These are phyloP conservation scores for Acyrthosiphon pisum DNA, from an alignment of 1,140 invertebrate genomes.

Conservation along the genomic window DNA sequence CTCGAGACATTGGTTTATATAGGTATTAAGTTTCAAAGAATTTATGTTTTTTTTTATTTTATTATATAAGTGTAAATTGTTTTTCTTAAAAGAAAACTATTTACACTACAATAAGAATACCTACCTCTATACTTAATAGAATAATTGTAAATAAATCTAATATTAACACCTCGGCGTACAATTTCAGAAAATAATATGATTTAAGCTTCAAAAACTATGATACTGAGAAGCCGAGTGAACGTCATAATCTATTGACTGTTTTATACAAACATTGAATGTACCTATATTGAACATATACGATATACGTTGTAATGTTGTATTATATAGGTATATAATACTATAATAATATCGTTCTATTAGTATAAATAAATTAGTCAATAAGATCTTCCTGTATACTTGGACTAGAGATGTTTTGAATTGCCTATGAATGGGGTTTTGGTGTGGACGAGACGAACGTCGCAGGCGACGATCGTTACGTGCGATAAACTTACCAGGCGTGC, in stretches of 20 bases:
- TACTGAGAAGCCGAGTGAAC: not conserved
- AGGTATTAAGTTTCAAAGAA: not conserved
- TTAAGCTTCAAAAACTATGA: not conserved
- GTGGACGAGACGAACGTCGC: not conserved
- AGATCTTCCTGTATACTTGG: conserved; percentile 33
- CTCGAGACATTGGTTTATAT: not conserved
- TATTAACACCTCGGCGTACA: not conserved
- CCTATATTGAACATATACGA: not conserved
- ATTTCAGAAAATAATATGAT: not conserved
- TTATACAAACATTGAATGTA: not conserved
- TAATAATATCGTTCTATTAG: not conserved
- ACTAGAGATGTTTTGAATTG: conserved; percentile 31
- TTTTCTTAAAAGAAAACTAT: not conserved
- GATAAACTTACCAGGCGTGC: not conserved
- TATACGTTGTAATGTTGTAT: no score
- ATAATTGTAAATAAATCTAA: not conserved
- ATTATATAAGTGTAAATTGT: not conserved
- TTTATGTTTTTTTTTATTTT: not conserved
- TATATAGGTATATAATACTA: not conserved
- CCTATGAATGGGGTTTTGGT: not conserved
- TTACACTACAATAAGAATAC: not conserved
- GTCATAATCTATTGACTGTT: not conserved
- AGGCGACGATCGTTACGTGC: conserved; percentile 29
- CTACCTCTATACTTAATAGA: not conserved
- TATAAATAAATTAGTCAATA: conserved; percentile 22